Base-by-base conservation (phyloP, 2,113 vertebrate genomes). In the Varanus salvator region DNA sequence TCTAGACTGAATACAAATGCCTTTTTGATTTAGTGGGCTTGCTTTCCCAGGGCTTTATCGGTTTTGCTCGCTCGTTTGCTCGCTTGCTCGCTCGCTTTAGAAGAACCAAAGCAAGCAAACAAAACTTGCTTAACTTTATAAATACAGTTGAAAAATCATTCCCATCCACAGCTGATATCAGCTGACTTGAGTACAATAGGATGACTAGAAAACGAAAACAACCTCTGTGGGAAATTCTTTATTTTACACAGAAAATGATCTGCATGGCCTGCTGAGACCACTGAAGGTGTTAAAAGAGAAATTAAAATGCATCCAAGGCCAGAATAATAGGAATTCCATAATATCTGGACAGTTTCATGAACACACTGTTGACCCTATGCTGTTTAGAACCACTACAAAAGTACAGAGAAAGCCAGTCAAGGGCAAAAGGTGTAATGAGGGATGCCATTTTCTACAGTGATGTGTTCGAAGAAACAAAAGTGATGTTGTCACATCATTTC, bases 281-380 rank as follows among this genome's bases (percentile, higher is more conserved):
- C 3, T 84, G 69, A 82, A 77, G 31, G 89, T 17, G 74, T 92
- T 68, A 64, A 87, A 44, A 78, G 75, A 76, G 48, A 7, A 3
- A 8, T 87, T 87, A 88, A 78, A 86, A 54, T 1, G 2, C 76
- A 60, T 81, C 31, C 29, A 84, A 74, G 69, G 31, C 21, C 38
- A 23, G 64, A 90, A 29, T 90, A 72, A 60, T 21, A 74, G 15
- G n/a, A 85, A 90, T 85, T 89, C 77, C 84, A 12, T 14, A 60
- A 31, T 90, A 77, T 91, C n/a, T 66, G 31, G 86, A 75, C 72
- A 84, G 12, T 85, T 91, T 82, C 31, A 29, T 57, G 87, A 82
- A 86, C 14, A 38, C 31, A 76, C n/a, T 81, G 17, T 31, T 76
- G n/a, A 14, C 23, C 8, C 72, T 74, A 57, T 71, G 71, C 57